Evolutionary conservation across 1,140 invertebrate genomes (phyloP), one percentile per base, ranked within the genome.

Genomic region (Trialeurodes vaporariorum): DNA sequence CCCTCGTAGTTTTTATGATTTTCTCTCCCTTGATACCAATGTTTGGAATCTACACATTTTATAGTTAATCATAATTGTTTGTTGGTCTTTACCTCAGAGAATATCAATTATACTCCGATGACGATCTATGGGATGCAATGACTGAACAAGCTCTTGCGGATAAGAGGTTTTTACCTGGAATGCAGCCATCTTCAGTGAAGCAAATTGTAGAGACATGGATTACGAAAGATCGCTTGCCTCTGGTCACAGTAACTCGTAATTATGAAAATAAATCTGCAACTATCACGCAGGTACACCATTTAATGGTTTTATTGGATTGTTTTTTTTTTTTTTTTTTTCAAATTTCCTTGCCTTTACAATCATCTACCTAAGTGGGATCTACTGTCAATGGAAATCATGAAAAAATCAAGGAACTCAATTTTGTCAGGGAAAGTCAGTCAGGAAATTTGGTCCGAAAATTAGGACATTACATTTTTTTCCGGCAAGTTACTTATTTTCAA

Each of bases 151-250:
- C 86, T 49, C 72, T 77, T 61, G 68, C 67, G 9, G 85, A 87
- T 70, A 77, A 79, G 0, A 84, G 79, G 17, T 76, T 92, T 21
- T 77, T 82, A 0, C 70, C 77, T 9, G 76, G 80, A n/a, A 74
- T 87, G 1, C 40, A 25, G 1, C 70, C 70, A 21, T 27, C 49
- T 59, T 83, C 83, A 22, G 79, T 92, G 1, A 84, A 84, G 69
- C 81, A 83, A 65, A 85, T 93, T 34, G 87, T 86, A 2, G 83
- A 84, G 12, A 87, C 89, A 1, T 96, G 93, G 93, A 87, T 91
- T 21, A 81, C 85, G 0, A 87, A 92, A 76, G 87, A 90, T 72
- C 79, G 90, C 59, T 83, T 93, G 63, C 93, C 93, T 0, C 81
- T 94, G 1, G 81, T 96, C 27, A 89, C 82, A 25, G 85, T 92